Evolutionary conservation across 1,140 invertebrate genomes (phyloP), one percentile per base, ranked within the genome.

Genomic region (Scaptomyza hsui): DNA sequence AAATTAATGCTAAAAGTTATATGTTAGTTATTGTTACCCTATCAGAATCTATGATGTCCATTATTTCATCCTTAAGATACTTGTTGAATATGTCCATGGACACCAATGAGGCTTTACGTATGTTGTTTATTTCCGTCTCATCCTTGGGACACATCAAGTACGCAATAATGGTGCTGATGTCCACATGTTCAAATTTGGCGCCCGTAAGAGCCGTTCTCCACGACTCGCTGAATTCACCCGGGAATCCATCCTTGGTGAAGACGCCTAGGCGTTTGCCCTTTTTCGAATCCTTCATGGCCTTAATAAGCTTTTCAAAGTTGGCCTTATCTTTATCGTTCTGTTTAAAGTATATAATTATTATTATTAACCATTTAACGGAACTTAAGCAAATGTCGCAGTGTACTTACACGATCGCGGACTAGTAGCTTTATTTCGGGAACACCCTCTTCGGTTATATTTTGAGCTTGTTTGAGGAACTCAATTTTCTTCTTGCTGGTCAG

Each of bases 21-120:
- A 29, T n/a, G 7, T 7, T 1, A 5, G 1, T n/a, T 16, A 21
- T 21, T 7, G 52, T 89, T 92, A 97, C 97, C 92, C 96, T 96
- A 89, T 99, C 98, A 5, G 96, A 96, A 94, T 99, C 99, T 89
- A 99, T 98, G 77, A 99, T 98, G 91, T 99, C 98, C 95, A 99
- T 99, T 60, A 99, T 97, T 92, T 99, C 97, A 92, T 99, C 97
- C 92, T 98, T 98, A 5, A 99, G 93, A 92, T 98, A 99, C 89
- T 99, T 99, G 21, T 95, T 97, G 91, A 98, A 99, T 3, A 99
- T 94, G 93, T 99, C 98, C 47, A 97, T 96, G 21, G 98, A 97
- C 4, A 98, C 96, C 78, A 97, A 92, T 79, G 96, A 97, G 0
- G 99, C 98, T 93, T 98, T 98, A 92, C 98, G 99, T 44, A 99